Conservation (phyloP, 2,888 invertebrate species). For the Eupithecia tripunctaria region DNA sequence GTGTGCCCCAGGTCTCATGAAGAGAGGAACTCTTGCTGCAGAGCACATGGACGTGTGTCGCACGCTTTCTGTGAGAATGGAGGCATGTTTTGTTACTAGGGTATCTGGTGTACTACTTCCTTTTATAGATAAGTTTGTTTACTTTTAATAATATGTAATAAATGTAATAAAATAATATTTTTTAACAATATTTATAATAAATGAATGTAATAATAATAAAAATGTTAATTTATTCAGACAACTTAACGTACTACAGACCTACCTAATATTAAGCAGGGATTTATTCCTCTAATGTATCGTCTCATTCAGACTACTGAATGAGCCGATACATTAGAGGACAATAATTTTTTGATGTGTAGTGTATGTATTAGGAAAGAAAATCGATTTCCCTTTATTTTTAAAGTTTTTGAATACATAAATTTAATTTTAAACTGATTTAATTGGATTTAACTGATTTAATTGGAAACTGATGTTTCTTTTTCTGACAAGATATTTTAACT, state of each 20-base stretch:
- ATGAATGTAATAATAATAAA: too few species aligned
- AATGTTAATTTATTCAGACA: too few species aligned
- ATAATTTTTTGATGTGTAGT: not conserved
- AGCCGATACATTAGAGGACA: too few species aligned
- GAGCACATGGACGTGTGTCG: not conserved
- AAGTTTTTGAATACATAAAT: too few species aligned
- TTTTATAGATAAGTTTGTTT: not conserved
- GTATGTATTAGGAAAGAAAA: not conserved
- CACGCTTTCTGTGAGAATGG: conserved; percentile 16
- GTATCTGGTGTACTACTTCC: not conserved
- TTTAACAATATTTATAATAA: too few species aligned
- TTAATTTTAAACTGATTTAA: too few species aligned
- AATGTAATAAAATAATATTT: too few species aligned
- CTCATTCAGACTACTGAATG: too few species aligned
- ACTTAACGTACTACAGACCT: too few species aligned
- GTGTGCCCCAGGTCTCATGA: not conserved
- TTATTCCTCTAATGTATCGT: too few species aligned
- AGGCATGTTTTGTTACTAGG: conserved; percentile 23
- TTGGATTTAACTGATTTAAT: too few species aligned
- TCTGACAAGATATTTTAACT: not conserved
- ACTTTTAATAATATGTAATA: not conserved
- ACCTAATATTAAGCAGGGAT: too few species aligned
- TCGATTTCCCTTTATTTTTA: not conserved
- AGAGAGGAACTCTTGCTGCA: conserved; percentile 8
- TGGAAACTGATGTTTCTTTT: not conserved